Evolutionary conservation across 2,888 invertebrate species (phyloP).

Genomic region (Acleris holmiana): DNA sequence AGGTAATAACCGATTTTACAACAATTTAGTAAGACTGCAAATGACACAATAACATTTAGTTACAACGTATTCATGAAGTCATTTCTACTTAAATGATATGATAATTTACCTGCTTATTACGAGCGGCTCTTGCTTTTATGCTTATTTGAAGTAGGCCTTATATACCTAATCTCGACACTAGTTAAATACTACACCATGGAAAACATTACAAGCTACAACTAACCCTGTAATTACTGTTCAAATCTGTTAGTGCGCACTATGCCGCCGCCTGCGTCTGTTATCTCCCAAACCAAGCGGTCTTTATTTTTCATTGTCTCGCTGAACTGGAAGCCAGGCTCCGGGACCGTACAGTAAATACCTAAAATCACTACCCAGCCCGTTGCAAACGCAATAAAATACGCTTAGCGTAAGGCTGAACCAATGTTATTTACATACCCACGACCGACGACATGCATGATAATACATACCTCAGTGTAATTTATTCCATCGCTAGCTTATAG

Average conservation of each 20-base stretch:
- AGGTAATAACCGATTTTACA: too few species aligned
- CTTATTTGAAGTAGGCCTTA: too few species aligned
- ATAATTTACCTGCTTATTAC: too few species aligned
- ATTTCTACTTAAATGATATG: too few species aligned
- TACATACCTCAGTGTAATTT: not conserved
- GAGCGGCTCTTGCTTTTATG: too few species aligned
- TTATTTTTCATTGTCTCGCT: slow-evolving; percentile 54
- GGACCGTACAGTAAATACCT: slow-evolving; percentile 33
- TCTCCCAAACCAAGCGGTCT: slow-evolving; percentile 46
- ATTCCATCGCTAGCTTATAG: not conserved
- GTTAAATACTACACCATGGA: too few species aligned
- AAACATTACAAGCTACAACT: too few species aligned
- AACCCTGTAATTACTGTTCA: slow-evolving; percentile 21
- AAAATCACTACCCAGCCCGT: slow-evolving; percentile 36
- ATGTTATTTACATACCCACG: slow-evolving; percentile 31
- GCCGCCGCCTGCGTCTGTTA: slow-evolving; percentile 39
- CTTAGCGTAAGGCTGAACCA: slow-evolving; percentile 25
- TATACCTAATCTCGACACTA: too few species aligned
- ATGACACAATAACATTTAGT: too few species aligned
- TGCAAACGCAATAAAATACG: slow-evolving; percentile 37
- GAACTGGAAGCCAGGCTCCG: slow-evolving; percentile 37
- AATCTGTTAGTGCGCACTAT: slow-evolving; percentile 32
- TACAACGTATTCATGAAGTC: too few species aligned
- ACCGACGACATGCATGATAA: not conserved
- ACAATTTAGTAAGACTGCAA: too few species aligned